Evolutionary conservation across 2,888 invertebrate species (phyloP), one percentile per base, ranked within the genome.

Genomic region (Pheosia tremula): DNA sequence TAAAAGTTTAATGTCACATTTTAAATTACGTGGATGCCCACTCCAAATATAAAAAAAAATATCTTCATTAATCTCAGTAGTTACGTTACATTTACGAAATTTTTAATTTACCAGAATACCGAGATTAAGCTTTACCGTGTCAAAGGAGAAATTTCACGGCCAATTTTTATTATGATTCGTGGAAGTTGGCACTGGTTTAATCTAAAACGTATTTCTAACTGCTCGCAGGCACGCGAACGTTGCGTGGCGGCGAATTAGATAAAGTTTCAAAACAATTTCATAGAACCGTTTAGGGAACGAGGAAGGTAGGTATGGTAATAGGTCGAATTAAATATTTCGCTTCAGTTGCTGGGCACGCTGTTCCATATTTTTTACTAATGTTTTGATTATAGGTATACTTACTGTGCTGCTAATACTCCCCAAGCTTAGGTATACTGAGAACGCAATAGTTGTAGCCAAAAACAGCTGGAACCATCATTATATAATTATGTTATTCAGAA

Each of bases 91-190:
- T 53, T 59, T 59, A 41, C 24, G 52, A 39, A 39, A 13, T 55
- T 9, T 53, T 37, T 41, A 59, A 53, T 59, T 36, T 8, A 59
- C 58, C 56, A 71, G 56, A 77, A 80, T 81, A 83, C 86, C 82
- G 83, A 76, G 77, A 78, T 78, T 75, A 71, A 75, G 83, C 78
- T 78, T 81, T 80, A 83, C 85, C 85, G 85, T 83, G 82, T 78
- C 86, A 80, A 88, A 91, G 85, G 84, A 74, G 80, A 89, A 90
- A 92, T 93, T 93, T 93, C 91, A 93, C 87, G 92, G 92, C 80
- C 89, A 90, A 91, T 93, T 92, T 91, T 91, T 90, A 84, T 47
- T 85, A 86, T 89, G 85, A 88, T 88, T 88, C 87, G 86, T 88
- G 85, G 88, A 88, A 90, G 87, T 91, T 88, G 84, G 89, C 87